phyloP scores from a whole-genome alignment of 2,113 vertebrate species.

The Muntiacus reevesi region DNA sequence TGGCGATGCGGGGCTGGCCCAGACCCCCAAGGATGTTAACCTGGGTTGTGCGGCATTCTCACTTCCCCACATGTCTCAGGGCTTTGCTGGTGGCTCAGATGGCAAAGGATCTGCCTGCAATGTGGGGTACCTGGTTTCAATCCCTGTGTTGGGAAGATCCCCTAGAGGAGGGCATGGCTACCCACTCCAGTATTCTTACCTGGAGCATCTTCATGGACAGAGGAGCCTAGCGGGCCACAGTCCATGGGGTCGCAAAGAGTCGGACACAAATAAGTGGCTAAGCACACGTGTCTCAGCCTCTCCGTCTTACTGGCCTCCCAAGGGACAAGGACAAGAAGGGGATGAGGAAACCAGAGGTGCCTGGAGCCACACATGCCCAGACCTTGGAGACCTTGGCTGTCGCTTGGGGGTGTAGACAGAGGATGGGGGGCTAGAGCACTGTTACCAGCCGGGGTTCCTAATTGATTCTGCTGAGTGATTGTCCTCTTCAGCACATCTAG shows the following conservation, averaged over 20 bases:
- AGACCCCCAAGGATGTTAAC: not conserved
- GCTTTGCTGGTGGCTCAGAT: not conserved
- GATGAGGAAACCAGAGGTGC: not conserved
- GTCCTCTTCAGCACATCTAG: too few species aligned
- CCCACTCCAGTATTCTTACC: not conserved
- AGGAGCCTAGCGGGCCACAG: not conserved
- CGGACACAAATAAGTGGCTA: accelerated
- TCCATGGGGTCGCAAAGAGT: not conserved
- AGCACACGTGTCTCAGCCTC: not conserved
- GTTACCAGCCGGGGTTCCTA: not conserved
- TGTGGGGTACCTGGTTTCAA: not conserved
- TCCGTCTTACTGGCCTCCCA: not conserved
- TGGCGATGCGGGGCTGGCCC: not conserved
- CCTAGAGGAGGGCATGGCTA: not conserved
- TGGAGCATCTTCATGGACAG: not conserved
- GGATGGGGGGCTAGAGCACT: not conserved
- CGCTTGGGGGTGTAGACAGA: too few species aligned
- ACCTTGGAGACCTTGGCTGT: not conserved
- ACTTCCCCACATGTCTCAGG: not conserved
- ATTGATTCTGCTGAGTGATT: not conserved
- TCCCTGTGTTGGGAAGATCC: not conserved
- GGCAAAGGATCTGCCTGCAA: not conserved
- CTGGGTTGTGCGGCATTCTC: not conserved
- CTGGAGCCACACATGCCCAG: not conserved
- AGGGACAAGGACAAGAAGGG: not conserved